Evolutionary conservation across 2,888 invertebrate species (phyloP), one percentile per base, ranked within the genome.

Genomic region (Erebia aethiops): DNA sequence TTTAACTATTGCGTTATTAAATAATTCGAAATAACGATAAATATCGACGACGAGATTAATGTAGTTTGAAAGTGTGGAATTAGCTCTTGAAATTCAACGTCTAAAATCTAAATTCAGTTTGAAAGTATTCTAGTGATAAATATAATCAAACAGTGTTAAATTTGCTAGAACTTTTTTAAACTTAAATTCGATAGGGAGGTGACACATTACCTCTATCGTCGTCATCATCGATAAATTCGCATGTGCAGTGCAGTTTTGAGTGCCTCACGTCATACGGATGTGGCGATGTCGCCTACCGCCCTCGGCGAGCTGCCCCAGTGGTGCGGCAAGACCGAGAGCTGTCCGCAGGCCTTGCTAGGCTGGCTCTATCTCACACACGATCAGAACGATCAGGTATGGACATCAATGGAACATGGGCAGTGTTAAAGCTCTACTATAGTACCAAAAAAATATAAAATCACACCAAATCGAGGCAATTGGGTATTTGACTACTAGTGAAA

Each of bases 301-400:
- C 81, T 91, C 71, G 87, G 90, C 14, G 92, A 92, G 65, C 81
- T 88, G 80, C 92, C 91, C 65, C 91, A 90, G 78, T 91, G 92
- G 92, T 89, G 89, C 77, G 90, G 91, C 46, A 91, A 90, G 76
- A 79, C 88, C 1, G 92, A 92, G 70, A 78, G 79, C 71, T 91
- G 87, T 75, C 86, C 87, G 3, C 91, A 90, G 76, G 90, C 91
- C 9, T 82, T 92, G 62, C 87, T 92, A 49, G 90, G 92, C 51
- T 93, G 92, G 92, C 86, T 92, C 61, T 92, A 90, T 78, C 80
- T 91, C 75, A 87, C 87, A 14, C 88, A 86, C 70, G 92, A 92
- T 68, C 91, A 92, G 72, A 92, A 91, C 79, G 92, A 92, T 74
- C 92, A 91, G 92, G 92, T 92, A 85, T 71, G 67, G 21, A 16